A percentile compares a stretch with the other conserved stretches of the same genome.
Evolutionary conservation across 1,140 invertebrate species (phyloP).

Genomic region (Drosophila burlai): DNA sequence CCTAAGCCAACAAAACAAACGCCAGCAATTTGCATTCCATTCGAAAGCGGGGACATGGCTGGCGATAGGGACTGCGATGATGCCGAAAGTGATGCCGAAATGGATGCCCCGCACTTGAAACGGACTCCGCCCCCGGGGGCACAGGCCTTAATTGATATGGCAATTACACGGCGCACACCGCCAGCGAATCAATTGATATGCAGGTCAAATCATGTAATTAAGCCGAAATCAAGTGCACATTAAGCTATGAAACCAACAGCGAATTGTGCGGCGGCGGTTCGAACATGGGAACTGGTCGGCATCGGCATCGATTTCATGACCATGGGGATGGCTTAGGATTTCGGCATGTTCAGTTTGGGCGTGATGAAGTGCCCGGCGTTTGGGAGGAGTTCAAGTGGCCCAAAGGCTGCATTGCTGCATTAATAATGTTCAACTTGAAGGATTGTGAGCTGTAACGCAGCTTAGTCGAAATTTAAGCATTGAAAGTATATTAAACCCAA

Average conservation of each 20-base stretch:
- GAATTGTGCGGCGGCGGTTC: background rate
- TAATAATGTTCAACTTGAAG: background rate
- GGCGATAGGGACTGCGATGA: background rate
- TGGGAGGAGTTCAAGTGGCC: too few species aligned
- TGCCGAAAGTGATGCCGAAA: constrained; percentile 6
- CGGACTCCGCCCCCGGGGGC: constrained; percentile 8
- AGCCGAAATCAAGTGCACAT: constrained; percentile 56
- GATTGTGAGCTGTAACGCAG: background rate
- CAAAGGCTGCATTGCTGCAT: too few species aligned
- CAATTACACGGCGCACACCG: constrained; percentile 43
- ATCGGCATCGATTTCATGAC: constrained; percentile 12
- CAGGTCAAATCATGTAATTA: constrained; percentile 55
- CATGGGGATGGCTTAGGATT: constrained; percentile 1
- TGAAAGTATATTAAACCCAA: background rate
- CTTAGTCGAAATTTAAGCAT: background rate
- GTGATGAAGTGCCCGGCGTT: background rate
- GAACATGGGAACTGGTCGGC: background rate
- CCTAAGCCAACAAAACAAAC: constrained; percentile 33
- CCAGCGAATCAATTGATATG: constrained; percentile 47
- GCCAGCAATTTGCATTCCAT: constrained; percentile 31
- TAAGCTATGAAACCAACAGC: constrained; percentile 37
- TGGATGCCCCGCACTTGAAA: constrained; percentile 10
- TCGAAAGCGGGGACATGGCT: background rate
- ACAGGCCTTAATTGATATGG: constrained; percentile 45
- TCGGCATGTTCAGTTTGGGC: background rate